Percentiles rank a stretch among this genome's conserved stretches.
phyloP scores from a whole-genome alignment of 1,140 invertebrate genomes.

The Aradophagus sp. region DNA sequence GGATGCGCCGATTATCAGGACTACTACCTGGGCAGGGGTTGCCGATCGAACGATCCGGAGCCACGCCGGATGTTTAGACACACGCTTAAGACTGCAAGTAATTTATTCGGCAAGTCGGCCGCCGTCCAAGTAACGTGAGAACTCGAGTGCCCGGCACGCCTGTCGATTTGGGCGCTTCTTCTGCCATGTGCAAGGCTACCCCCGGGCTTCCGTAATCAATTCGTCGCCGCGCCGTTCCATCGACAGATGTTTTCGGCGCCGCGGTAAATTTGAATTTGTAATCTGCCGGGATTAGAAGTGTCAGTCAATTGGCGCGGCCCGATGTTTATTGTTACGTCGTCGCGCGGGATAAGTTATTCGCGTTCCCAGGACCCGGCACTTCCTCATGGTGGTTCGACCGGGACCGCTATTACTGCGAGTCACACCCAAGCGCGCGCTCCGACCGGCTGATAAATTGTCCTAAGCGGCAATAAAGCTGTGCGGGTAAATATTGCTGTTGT shows the following conservation, averaged over 20 bases:
- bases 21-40: constrained; percentile 42
- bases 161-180: constrained; percentile 7
- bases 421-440: too few species aligned
- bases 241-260: constrained; percentile 29
- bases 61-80: constrained; percentile 58
- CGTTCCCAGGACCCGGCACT: constrained; percentile 12
- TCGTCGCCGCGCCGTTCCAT: constrained; percentile 26
- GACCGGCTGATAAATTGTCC: too few species aligned
- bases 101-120: constrained; percentile 67
- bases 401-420: constrained; percentile 31
- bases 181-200: constrained; percentile 43
- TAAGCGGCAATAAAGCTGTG: too few species aligned
- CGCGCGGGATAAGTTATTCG: not conserved
- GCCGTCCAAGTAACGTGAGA: constrained; percentile 69
- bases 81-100: constrained; percentile 35
- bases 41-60: not conserved
- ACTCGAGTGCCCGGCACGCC: constrained; percentile 32
- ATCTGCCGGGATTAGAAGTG: constrained; percentile 4
- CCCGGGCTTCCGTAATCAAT: constrained; percentile 55
- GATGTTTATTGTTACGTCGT: constrained; percentile 1
- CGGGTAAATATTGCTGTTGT: too few species aligned
- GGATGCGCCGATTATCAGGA: constrained; percentile 61
- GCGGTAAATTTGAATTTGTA: constrained; percentile 16
- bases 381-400: constrained; percentile 9
- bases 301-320: not conserved